These are phyloP conservation scores for Poecile atricapillus DNA, from an alignment of 2,113 vertebrate genomes.

Conservation along the genomic window DNA sequence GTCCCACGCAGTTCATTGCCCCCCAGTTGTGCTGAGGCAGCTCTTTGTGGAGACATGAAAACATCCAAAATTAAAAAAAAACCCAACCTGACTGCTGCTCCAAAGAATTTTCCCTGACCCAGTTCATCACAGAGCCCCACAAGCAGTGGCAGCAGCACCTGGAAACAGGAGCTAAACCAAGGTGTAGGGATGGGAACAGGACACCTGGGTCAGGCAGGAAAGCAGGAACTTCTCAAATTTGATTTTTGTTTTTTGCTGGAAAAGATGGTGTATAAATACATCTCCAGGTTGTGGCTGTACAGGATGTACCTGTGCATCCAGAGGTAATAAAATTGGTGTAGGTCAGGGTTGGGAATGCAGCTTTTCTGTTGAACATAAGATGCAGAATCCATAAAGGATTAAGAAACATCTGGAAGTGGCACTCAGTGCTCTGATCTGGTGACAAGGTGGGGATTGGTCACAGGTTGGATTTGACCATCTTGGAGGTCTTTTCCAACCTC, in stretches of 20 bases:
- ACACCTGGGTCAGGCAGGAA: background rate
- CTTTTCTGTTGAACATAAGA: background rate
- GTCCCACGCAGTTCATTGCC: background rate
- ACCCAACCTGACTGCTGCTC: background rate
- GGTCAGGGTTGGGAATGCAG: background rate
- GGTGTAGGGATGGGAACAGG: background rate
- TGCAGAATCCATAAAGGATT: background rate
- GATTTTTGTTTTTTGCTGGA: background rate
- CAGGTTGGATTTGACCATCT: background rate
- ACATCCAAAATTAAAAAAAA: background rate
- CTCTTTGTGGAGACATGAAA: slow-evolving; percentile 13
- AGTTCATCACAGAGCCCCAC: background rate
- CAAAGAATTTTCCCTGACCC: background rate
- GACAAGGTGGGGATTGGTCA: no score
- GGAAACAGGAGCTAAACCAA: background rate
- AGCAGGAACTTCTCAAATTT: background rate
- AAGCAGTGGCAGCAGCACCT: background rate
- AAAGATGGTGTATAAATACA: background rate
- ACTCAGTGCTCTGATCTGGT: background rate
- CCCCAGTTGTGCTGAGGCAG: slow-evolving; percentile 28
- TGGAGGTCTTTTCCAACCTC: background rate
- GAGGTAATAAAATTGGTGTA: background rate
- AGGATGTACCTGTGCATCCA: background rate
- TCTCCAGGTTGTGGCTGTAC: background rate
- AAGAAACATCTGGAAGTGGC: background rate